These are phyloP conservation scores for Chloroceryle amazona DNA, from an alignment of 2,797 vertebrate species.

Conservation along the genomic window DNA sequence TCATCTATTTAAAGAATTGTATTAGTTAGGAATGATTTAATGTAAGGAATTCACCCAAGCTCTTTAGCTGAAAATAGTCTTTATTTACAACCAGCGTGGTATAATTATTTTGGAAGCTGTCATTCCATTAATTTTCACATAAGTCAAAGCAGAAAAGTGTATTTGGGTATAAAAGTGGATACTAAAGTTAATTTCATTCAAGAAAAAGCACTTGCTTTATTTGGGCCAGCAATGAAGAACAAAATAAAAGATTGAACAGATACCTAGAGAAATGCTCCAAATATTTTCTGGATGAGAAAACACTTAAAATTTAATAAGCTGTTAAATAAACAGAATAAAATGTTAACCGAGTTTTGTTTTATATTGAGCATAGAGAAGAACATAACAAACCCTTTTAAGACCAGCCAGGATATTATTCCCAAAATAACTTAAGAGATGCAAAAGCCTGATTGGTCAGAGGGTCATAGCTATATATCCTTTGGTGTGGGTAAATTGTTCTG, in stretches of 20 bases:
- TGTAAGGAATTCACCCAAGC: not conserved
- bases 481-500: not conserved
- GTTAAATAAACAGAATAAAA: not conserved
- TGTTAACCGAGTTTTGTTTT: not conserved
- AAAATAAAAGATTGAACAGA: not conserved
- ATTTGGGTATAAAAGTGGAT: not conserved
- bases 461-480: not conserved
- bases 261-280: not conserved
- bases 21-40: not conserved
- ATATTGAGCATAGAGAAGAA: not conserved
- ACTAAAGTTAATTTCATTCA: not conserved
- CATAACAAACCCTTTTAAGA: not conserved
- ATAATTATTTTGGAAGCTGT: not conserved
- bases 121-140: conserved; percentile 3
- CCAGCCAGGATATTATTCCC: not conserved
- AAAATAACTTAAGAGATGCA: not conserved
- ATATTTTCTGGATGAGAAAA: conserved; percentile 1
- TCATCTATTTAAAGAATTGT: conserved; percentile 42
- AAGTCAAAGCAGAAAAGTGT: not conserved
- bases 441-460: not conserved
- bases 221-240: not conserved
- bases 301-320: not conserved
- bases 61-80: conserved; percentile 38
- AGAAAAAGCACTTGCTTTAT: not conserved
- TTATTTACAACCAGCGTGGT: conserved; percentile 7